These are phyloP conservation scores for Chionodraco myersi DNA, from an alignment of 2,113 vertebrate species.

Conservation along the genomic window DNA sequence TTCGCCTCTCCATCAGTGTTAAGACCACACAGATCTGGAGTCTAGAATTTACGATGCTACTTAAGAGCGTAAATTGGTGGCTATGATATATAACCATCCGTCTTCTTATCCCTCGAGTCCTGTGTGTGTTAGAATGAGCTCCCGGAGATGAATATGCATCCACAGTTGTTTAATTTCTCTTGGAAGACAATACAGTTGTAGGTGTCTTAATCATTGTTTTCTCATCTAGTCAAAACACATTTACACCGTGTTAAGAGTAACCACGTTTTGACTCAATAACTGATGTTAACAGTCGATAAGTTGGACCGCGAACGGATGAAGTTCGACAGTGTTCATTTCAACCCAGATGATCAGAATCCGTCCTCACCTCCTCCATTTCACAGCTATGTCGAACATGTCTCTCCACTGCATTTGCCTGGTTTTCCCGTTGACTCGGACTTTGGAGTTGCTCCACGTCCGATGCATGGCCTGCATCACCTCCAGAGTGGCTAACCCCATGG, in stretches of 20 bases:
- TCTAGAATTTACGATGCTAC: background rate
- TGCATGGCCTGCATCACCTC: constrained; percentile 99
- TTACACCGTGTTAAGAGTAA: background rate
- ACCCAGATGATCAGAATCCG: background rate
- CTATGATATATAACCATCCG: background rate
- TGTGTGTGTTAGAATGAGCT: constrained; percentile 12
- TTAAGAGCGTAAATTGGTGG: background rate
- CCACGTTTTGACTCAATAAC: too few relatives aligned
- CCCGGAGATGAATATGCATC: constrained; percentile 21
- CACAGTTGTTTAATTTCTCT: constrained; percentile 2
- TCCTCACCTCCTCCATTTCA: constrained; percentile 96
- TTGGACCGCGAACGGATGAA: background rate
- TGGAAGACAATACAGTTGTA: background rate
- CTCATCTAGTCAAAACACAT: constrained; percentile 3
- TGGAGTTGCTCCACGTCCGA: constrained; percentile 95
- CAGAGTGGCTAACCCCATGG: constrained; percentile 95
- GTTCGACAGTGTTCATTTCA: background rate
- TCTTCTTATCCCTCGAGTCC: background rate
- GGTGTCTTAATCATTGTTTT: background rate
- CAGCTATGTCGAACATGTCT: constrained; percentile 98
- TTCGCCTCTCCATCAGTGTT: too few relatives aligned
- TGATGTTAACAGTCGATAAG: background rate
- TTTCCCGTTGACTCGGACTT: constrained; percentile 95
- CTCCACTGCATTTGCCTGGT: constrained; percentile 98
- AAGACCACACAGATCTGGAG: background rate